A percentile compares a stretch with the other conserved stretches of the same genome.
These are phyloP conservation scores for Microtus pennsylvanicus DNA, from an alignment of 2,113 vertebrate species.

Conservation along the genomic window DNA sequence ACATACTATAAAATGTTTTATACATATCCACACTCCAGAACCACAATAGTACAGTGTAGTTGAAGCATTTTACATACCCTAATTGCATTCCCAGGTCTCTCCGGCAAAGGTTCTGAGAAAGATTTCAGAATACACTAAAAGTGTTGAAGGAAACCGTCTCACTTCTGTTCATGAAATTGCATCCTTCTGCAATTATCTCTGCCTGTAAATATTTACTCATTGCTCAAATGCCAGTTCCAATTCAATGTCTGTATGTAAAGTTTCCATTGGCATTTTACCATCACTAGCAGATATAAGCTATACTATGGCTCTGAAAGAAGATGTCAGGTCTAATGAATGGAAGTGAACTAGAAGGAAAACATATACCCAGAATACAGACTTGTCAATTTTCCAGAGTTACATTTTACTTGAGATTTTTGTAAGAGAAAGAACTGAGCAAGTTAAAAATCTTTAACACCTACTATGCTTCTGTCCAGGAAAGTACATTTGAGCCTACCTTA, in stretches of 20 bases:
- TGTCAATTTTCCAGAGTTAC: conserved; percentile 8
- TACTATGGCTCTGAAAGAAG: background rate
- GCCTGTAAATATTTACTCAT: background rate
- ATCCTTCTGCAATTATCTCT: conserved; percentile 45
- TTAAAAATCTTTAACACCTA: conserved; percentile 23
- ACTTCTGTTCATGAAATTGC: background rate
- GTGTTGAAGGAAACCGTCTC: background rate
- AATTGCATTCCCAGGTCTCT: background rate
- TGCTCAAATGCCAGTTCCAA: conserved; percentile 16
- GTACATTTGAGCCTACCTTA: background rate
- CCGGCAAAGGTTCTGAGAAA: background rate
- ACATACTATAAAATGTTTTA: conserved; percentile 34
- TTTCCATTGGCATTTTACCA: background rate
- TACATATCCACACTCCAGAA: background rate
- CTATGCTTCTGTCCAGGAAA: background rate
- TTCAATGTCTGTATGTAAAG: background rate
- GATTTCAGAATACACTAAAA: background rate
- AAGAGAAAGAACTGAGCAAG: background rate
- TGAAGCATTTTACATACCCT: background rate
- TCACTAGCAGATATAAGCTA: background rate
- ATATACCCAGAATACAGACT: background rate
- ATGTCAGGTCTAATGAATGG: background rate
- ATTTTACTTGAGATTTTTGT: conserved; percentile 26
- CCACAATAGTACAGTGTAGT: background rate
- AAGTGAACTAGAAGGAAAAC: background rate